Conservation (phyloP, 2,113 vertebrate species). For the Dinomys branickii region DNA sequence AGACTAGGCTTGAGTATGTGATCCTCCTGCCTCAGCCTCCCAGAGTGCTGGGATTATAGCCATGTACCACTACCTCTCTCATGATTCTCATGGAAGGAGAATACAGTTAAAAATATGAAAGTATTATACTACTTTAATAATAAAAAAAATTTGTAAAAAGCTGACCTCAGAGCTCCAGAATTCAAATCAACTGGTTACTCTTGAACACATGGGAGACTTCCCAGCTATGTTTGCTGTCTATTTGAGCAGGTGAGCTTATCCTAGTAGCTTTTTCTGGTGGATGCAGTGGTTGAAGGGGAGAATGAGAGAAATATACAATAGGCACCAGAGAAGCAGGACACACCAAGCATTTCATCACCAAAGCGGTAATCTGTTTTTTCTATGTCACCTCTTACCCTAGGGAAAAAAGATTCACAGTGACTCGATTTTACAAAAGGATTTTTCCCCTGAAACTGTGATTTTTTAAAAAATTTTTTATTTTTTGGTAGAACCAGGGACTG, state of each 20-base stretch:
- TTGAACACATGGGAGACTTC: neutral
- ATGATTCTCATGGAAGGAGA: neutral
- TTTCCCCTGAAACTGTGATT: neutral
- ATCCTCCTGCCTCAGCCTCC: neutral
- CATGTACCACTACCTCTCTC: neutral
- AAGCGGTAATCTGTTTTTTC: constrained; percentile 9
- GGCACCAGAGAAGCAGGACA: constrained; percentile 10
- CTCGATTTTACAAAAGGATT: constrained; percentile 20
- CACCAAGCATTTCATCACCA: constrained; percentile 23
- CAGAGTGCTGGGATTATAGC: neutral
- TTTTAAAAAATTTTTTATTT: no score
- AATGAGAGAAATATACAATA: constrained; percentile 50
- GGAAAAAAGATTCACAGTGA: constrained; percentile 3
- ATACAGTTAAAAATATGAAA: neutral
- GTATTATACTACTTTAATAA: no score
- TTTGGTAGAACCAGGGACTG: no score
- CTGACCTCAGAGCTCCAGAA: neutral
- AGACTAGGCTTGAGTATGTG: neutral
- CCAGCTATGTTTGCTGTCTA: neutral
- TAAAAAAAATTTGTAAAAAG: neutral
- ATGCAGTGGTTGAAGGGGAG: neutral
- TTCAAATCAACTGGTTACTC: neutral
- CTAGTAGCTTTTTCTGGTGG: neutral
- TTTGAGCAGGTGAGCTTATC: constrained; percentile 11
- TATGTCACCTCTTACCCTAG: neutral